Conservation (phyloP, 1,140 invertebrate species). For the Aporrectodea caliginosa region DNA sequence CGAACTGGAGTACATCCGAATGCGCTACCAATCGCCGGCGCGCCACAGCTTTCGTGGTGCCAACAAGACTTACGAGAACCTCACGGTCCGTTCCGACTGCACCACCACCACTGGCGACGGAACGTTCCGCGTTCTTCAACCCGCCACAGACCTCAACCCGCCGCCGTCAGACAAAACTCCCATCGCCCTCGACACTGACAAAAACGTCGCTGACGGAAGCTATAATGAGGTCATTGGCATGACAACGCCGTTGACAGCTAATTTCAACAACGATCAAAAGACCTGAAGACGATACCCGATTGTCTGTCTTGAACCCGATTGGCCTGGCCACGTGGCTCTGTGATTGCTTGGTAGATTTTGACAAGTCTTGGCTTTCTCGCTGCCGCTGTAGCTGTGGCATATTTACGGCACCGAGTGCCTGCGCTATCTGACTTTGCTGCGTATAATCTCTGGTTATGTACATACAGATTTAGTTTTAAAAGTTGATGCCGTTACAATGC, state of each 20-base stretch:
- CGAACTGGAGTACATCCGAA: slow-evolving; percentile 55
- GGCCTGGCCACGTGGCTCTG: too few species aligned
- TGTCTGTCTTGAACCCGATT: too few species aligned
- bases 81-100: slow-evolving; percentile 47
- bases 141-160: neutral
- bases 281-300: too few species aligned
- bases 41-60: slow-evolving; percentile 35
- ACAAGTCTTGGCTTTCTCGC: too few species aligned
- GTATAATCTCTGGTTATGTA: too few species aligned
- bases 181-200: neutral
- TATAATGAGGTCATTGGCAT: neutral
- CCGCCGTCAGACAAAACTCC: neutral
- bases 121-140: neutral
- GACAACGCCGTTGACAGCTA: neutral
- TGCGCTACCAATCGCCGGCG: slow-evolving; percentile 45
- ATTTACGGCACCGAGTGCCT: too few species aligned
- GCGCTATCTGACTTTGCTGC: too few species aligned
- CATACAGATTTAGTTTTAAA: too few species aligned
- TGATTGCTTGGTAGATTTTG: too few species aligned
- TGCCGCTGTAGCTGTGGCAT: too few species aligned
- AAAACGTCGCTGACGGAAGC: neutral
- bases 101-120: slow-evolving; percentile 45
- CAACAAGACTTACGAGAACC: slow-evolving; percentile 36
- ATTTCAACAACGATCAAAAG: neutral
- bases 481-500: too few species aligned